Conservation (phyloP, 2,797 vertebrate genomes). For the Pipistrellus kuhlii region DNA sequence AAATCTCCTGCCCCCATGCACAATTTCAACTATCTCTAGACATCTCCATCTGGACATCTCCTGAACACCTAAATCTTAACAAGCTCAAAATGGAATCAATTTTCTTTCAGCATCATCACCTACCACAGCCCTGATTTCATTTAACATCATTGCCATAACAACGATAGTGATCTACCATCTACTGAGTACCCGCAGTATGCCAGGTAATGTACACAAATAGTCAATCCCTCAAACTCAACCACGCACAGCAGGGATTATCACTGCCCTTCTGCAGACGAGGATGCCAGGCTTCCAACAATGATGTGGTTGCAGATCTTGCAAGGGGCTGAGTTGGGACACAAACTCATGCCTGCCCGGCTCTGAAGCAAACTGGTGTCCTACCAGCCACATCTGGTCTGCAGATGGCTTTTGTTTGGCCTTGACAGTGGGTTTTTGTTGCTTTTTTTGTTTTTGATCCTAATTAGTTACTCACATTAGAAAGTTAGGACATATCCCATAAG, state of each 20-base stretch:
- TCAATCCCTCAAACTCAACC: not conserved
- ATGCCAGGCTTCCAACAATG: not conserved
- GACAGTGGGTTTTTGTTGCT: not conserved
- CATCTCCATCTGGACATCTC: not conserved
- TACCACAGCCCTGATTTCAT: not conserved
- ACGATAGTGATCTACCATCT: not conserved
- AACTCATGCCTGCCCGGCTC: not conserved
- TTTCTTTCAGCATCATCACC: not conserved
- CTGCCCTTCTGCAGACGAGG: not conserved
- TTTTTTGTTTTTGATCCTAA: conserved; percentile 4
- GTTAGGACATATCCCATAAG: conserved; percentile 8
- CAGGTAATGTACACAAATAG: not conserved
- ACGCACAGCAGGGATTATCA: not conserved
- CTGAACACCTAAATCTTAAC: not conserved
- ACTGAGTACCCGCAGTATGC: not conserved
- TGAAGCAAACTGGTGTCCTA: not conserved
- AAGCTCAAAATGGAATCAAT: not conserved
- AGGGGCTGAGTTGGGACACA: not conserved
- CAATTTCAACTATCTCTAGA: not conserved
- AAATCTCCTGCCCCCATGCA: not conserved
- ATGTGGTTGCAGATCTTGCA: not conserved
- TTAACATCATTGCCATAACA: not conserved
- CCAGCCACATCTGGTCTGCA: conserved; percentile 56
- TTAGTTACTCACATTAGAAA: conserved; percentile 60
- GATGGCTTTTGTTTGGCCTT: conserved; percentile 32